These are phyloP conservation scores for Hydrolagus affinis DNA, from an alignment of 2,113 vertebrate species.

Conservation along the genomic window DNA sequence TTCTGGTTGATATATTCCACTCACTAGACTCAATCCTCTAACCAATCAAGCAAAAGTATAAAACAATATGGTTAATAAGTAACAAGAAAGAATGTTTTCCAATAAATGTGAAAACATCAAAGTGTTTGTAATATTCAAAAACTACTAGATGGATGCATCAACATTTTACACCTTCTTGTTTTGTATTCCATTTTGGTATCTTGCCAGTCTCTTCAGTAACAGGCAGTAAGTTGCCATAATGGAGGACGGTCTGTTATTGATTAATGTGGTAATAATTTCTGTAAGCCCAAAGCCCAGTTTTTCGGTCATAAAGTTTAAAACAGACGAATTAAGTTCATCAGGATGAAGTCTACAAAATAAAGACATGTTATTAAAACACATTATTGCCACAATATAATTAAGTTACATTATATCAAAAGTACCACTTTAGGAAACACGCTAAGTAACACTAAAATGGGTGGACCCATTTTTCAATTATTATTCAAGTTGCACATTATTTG, in stretches of 20 bases:
- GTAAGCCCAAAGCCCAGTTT: slow-evolving; percentile 54
- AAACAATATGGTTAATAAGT: background rate
- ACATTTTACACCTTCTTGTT: slow-evolving; percentile 49
- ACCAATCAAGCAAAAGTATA: slow-evolving; percentile 22
- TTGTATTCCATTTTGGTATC: slow-evolving; percentile 53
- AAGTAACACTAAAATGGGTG: background rate
- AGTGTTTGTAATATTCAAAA: slow-evolving; percentile 45
- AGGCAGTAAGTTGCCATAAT: slow-evolving; percentile 67
- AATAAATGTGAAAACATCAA: slow-evolving; percentile 47
- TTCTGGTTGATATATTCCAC: slow-evolving; percentile 68
- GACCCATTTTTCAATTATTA: background rate
- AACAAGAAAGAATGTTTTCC: slow-evolving; percentile 39
- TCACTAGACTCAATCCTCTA: slow-evolving; percentile 59
- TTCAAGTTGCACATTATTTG: no score
- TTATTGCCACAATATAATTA: slow-evolving; percentile 3
- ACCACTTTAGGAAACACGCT: background rate
- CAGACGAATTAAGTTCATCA: slow-evolving; percentile 57
- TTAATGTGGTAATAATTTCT: slow-evolving; percentile 59
- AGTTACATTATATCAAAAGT: background rate
- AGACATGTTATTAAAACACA: background rate
- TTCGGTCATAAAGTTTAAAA: slow-evolving; percentile 64
- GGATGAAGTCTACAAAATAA: slow-evolving; percentile 48
- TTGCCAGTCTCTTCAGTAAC: slow-evolving; percentile 61
- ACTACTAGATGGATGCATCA: slow-evolving; percentile 45
- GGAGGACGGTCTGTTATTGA: slow-evolving; percentile 63